phyloP scores from a whole-genome alignment of 2,113 vertebrate genomes.

The Brachyhypopomus occidentalis region DNA sequence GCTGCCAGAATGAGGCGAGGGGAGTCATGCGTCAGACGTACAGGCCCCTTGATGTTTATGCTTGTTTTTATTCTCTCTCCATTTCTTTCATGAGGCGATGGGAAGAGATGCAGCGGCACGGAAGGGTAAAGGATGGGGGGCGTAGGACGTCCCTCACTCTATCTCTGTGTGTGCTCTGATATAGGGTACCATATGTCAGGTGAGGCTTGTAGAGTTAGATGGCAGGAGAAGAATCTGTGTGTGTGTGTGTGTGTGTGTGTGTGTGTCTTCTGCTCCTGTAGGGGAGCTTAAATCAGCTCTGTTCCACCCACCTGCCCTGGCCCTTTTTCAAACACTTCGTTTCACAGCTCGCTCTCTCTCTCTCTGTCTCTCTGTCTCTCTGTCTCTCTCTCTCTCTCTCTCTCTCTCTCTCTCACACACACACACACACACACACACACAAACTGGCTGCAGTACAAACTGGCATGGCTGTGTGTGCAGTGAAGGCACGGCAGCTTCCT shows the following conservation, averaged over 20 bases:
- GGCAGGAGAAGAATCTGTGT: constrained; percentile 10
- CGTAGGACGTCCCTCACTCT: neutral
- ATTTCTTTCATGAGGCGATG: neutral
- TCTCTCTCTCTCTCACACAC: neutral
- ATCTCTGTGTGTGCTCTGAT: constrained; percentile 22
- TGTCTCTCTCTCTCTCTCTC: constrained; percentile 27
- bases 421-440: neutral
- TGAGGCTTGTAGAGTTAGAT: constrained; percentile 7
- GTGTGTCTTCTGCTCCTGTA: constrained; percentile 12
- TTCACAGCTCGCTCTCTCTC: neutral
- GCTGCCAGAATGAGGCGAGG: neutral
- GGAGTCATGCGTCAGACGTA: constrained; percentile 5
- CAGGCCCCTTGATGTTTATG: constrained; percentile 14
- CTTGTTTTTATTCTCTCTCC: neutral
- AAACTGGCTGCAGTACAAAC: constrained; percentile 2
- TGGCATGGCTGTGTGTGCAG: constrained; percentile 9
- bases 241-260: neutral
- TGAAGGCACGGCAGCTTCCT: no score
- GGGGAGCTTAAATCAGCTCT: constrained; percentile 27
- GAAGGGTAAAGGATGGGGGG: neutral
- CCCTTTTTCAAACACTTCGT: neutral
- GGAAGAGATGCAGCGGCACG: constrained; percentile 15
- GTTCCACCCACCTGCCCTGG: constrained; percentile 5
- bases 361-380: constrained; percentile 6
- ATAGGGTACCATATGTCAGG: constrained; percentile 43